phyloP scores from a whole-genome alignment of 2,888 invertebrate species.

The Steinernema scapterisci region DNA sequence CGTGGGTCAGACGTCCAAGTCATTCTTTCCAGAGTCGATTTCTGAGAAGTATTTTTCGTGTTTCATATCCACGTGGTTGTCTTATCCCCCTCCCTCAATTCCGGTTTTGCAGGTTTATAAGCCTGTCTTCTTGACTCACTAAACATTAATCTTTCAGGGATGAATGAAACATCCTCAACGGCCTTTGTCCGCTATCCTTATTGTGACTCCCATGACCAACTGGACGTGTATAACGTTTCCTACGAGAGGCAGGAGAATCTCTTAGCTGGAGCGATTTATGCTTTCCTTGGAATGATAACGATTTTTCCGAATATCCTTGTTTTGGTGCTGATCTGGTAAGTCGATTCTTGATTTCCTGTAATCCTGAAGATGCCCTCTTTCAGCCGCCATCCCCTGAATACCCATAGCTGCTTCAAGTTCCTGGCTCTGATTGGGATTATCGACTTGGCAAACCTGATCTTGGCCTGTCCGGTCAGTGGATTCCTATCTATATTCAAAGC shows the following conservation, averaged over 20 bases:
- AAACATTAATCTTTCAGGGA: too few species aligned
- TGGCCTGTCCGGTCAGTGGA: conserved; percentile 1
- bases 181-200: conserved; percentile 11
- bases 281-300: neutral
- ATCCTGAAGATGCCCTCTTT: neutral
- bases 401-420: conserved; percentile 5
- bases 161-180: too few species aligned
- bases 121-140: too few species aligned
- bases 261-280: neutral
- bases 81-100: too few species aligned
- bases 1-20: too few species aligned
- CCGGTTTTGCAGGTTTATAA: too few species aligned
- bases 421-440: neutral
- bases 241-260: neutral
- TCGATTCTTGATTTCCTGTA: neutral
- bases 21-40: too few species aligned
- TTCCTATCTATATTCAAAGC: neutral
- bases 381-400: conserved; percentile 13
- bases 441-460: neutral
- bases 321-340: neutral
- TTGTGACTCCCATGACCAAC: neutral
- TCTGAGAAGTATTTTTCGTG: too few species aligned
- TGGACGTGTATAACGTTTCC: neutral
- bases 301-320: neutral
- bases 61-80: too few species aligned